Percentiles rank a stretch among this genome's conserved stretches.
phyloP scores from a whole-genome alignment of 2,888 invertebrate genomes.

The Acanthosepion esculentum region DNA sequence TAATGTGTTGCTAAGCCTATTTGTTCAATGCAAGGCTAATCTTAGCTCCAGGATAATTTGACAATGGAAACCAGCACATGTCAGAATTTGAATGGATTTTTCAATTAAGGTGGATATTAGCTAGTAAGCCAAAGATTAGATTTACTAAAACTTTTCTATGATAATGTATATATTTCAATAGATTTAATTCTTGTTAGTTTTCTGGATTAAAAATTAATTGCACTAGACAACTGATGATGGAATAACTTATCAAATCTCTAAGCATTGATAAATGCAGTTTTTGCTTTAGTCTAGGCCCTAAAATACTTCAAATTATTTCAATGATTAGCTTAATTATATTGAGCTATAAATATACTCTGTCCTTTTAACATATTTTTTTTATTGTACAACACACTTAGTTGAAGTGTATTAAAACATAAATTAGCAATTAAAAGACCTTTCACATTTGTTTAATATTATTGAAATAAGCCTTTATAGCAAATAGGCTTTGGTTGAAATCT shows the following conservation, averaged over 20 bases:
- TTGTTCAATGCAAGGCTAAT: conserved; percentile 9
- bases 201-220: not conserved
- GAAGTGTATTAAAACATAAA: too few species aligned
- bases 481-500: not conserved
- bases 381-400: too few species aligned
- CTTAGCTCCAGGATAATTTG: not conserved
- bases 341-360: too few species aligned
- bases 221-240: not conserved
- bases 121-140: not conserved
- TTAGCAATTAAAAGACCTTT: too few species aligned
- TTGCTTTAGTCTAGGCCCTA: not conserved
- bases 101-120: conserved; percentile 14
- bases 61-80: not conserved
- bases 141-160: conserved; percentile 15
- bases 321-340: too few species aligned
- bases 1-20: not conserved
- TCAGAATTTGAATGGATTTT: conserved; percentile 33
- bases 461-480: too few species aligned
- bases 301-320: not conserved
- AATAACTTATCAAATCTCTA: not conserved
- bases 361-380: too few species aligned
- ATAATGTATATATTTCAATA: not conserved
- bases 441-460: too few species aligned
- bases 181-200: not conserved
- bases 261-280: too few species aligned